phyloP scores from a whole-genome alignment of 2,888 invertebrate species.

The Reticulitermes lucifugus region DNA sequence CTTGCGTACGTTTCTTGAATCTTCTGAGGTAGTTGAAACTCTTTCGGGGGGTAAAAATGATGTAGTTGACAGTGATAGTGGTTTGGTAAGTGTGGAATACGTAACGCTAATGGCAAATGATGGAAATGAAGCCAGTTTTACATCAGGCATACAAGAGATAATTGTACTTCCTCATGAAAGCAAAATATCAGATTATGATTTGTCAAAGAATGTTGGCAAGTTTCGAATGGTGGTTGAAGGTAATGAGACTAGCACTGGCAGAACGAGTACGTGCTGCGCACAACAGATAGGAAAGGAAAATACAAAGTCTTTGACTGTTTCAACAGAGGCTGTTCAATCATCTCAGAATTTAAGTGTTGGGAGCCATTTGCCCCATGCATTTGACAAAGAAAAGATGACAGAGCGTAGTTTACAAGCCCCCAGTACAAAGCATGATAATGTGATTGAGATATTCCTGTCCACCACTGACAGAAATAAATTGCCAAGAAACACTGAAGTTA shows the following conservation, averaged over 20 bases:
- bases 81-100: slow-evolving; percentile 15
- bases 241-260: background rate
- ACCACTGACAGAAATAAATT: background rate
- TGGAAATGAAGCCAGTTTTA: background rate
- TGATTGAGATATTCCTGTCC: background rate
- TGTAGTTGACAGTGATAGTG: slow-evolving; percentile 8
- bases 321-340: background rate
- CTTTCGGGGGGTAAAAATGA: slow-evolving; percentile 12
- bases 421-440: background rate
- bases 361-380: background rate
- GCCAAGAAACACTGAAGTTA: background rate
- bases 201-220: background rate
- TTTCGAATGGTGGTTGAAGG: background rate
- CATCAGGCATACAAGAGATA: slow-evolving; percentile 24
- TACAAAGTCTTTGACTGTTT: background rate
- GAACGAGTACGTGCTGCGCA: background rate
- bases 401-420: background rate
- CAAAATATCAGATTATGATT: background rate
- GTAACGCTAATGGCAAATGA: slow-evolving; percentile 26
- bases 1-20: slow-evolving; percentile 43
- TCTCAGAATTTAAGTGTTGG: background rate
- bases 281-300: background rate
- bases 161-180: slow-evolving; percentile 28
- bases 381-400: background rate
- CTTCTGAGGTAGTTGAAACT: slow-evolving; percentile 40